Evolutionary conservation across 64 coral and sea anemone species (phyloP).

Genomic region (Anthopleura sola): DNA sequence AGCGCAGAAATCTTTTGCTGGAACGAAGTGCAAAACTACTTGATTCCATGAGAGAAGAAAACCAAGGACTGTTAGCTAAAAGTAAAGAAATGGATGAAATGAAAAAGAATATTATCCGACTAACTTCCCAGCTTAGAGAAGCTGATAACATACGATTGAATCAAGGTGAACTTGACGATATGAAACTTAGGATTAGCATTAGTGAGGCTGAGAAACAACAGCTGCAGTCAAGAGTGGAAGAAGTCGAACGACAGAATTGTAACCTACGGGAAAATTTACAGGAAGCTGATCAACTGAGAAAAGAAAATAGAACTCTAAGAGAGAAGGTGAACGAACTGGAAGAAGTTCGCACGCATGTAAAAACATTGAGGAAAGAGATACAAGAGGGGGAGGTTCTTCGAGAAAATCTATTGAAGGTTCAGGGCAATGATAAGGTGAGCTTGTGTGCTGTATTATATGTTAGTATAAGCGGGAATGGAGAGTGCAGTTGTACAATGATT

Average conservation of each 20-base stretch:
- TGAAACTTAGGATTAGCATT: constrained; percentile 40
- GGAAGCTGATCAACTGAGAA: constrained; percentile 64
- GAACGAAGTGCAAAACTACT: constrained; percentile 15
- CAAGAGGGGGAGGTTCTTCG: constrained; percentile 41
- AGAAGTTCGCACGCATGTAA: constrained; percentile 20
- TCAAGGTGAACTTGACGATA: constrained; percentile 20
- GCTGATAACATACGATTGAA: constrained; percentile 33
- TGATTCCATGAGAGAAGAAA: constrained; percentile 59
- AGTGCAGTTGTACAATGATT: too few relatives aligned
- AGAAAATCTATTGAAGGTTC: constrained; percentile 19
- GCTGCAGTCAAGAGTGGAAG: constrained; percentile 37
- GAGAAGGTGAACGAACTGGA: constrained; percentile 49
- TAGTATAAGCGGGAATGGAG: too few relatives aligned
- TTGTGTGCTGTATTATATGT: too few relatives aligned
- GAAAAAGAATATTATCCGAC: constrained; percentile 61
- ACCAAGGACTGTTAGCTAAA: constrained; percentile 43
- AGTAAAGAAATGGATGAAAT: constrained; percentile 70
- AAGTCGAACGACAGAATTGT: constrained; percentile 25
- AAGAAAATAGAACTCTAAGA: constrained; percentile 31
- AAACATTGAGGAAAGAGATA: background rate
- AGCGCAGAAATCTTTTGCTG: constrained; percentile 41
- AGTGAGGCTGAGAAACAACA: constrained; percentile 48
- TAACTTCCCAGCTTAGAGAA: constrained; percentile 67
- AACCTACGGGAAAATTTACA: constrained; percentile 21
- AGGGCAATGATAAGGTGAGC: constrained; percentile 1